Percentiles rank a stretch among this genome's conserved stretches.
Evolutionary conservation across 2,797 vertebrate species (phyloP).

Genomic region (Zalophus californianus): DNA sequence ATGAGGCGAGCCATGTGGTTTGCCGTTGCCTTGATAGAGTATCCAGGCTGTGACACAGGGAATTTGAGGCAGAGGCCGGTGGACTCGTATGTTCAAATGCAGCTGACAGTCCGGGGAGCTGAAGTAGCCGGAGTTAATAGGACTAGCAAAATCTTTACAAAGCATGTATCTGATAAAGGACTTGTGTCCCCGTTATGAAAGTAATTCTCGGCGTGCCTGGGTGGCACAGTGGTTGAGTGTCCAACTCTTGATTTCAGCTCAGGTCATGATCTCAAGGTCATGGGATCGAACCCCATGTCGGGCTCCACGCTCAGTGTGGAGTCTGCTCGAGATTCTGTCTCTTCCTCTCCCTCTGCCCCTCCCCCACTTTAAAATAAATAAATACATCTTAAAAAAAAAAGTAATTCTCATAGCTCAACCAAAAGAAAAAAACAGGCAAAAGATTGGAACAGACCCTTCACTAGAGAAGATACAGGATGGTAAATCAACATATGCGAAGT

Average conservation of each 20-base stretch:
- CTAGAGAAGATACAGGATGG: neutral
- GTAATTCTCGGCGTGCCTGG: neutral
- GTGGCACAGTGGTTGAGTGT: neutral
- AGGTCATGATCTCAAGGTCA: neutral
- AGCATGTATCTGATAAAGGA: neutral
- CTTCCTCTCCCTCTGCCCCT: neutral
- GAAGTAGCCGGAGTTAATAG: neutral
- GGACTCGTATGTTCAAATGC: too few relatives aligned
- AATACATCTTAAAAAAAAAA: neutral
- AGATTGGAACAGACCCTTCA: neutral
- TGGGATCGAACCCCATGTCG: too few relatives aligned
- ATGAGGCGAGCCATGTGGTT: fast-evolving
- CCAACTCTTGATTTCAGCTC: neutral
- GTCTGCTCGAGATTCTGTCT: too few relatives aligned
- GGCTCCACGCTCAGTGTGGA: too few relatives aligned
- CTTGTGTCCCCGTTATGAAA: neutral
- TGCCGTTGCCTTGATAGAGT: too few relatives aligned
- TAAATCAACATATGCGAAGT: neutral
- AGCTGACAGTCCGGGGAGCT: neutral
- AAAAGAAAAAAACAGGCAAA: neutral
- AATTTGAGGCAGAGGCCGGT: neutral
- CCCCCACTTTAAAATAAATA: neutral
- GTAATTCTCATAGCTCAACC: neutral
- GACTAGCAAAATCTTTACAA: neutral
- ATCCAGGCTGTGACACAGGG: neutral